Percentiles rank a stretch among this genome's conserved stretches.
Evolutionary conservation across 2,797 vertebrate species (phyloP).

Genomic region (Cirrhinus molitorella): DNA sequence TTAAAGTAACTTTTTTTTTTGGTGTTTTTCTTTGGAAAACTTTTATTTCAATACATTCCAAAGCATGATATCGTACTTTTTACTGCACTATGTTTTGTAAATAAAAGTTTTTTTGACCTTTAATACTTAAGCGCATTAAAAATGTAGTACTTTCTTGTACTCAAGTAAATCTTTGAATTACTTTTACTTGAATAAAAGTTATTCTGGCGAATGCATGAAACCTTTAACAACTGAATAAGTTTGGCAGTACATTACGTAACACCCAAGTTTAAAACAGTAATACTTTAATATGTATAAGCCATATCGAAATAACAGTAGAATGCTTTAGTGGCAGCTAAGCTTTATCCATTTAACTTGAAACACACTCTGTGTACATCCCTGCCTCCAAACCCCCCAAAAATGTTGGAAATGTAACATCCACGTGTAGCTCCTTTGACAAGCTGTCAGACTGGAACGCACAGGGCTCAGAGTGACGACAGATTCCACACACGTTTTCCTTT

Average conservation of each 20-base stretch:
- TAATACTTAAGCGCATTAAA: no score
- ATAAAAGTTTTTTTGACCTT: no score
- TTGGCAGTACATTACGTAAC: background rate
- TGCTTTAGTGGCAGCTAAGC: background rate
- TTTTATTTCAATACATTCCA: no score
- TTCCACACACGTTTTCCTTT: slow-evolving; percentile 67
- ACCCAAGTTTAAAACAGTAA: background rate
- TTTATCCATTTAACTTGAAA: background rate
- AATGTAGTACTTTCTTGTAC: no score
- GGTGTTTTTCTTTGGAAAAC: no score
- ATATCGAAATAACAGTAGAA: background rate
- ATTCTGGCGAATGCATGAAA: no score
- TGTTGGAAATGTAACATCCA: background rate
- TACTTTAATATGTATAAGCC: background rate
- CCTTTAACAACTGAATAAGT: background rate
- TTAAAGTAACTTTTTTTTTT: no score
- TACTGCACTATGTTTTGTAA: no score
- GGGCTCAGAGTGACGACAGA: slow-evolving; percentile 67
- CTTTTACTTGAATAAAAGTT: no score
- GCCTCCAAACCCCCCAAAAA: background rate
- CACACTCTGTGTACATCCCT: background rate
- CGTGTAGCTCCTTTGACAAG: background rate
- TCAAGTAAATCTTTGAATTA: no score
- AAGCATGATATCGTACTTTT: no score
- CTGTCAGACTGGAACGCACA: slow-evolving; percentile 48